Evolutionary conservation across 2,888 invertebrate species (phyloP).

Genomic region (Cenopis cana): DNA sequence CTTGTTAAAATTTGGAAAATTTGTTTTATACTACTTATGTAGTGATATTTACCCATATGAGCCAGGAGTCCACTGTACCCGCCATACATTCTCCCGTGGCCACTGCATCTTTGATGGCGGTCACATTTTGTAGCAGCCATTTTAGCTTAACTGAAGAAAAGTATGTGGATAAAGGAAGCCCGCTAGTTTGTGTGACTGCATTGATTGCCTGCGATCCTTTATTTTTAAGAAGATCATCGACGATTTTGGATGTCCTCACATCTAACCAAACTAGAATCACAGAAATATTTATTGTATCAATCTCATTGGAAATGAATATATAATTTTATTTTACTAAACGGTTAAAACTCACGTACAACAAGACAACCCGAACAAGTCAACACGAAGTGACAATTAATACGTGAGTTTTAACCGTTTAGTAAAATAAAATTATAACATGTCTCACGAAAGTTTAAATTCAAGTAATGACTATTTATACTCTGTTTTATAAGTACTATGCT

Average conservation of each 20-base stretch:
- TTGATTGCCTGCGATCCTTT: conserved; percentile 73
- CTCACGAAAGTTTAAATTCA: too few relatives aligned
- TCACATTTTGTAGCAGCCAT: conserved; percentile 96
- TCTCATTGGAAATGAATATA: background rate
- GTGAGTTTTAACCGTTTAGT: too few relatives aligned
- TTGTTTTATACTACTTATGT: too few relatives aligned
- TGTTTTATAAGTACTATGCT: too few relatives aligned
- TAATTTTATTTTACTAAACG: too few relatives aligned
- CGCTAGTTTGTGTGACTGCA: conserved; percentile 86
- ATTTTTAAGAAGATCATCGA: conserved; percentile 87
- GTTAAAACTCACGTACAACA: too few relatives aligned
- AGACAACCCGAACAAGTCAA: too few relatives aligned
- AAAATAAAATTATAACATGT: too few relatives aligned
- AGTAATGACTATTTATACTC: too few relatives aligned
- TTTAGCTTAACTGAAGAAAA: conserved; percentile 97
- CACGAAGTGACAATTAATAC: too few relatives aligned
- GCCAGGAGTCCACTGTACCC: conserved; percentile 97
- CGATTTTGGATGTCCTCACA: conserved; percentile 92
- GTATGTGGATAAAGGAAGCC: conserved; percentile 97
- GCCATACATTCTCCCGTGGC: conserved; percentile 89
- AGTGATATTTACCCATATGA: conserved; percentile 91
- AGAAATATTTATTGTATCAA: background rate
- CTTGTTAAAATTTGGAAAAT: too few relatives aligned
- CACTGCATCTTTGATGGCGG: conserved; percentile 89
- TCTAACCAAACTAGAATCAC: conserved; percentile 94